Conservation (phyloP, 2,113 vertebrate genomes). For the Cavia aperea region DNA sequence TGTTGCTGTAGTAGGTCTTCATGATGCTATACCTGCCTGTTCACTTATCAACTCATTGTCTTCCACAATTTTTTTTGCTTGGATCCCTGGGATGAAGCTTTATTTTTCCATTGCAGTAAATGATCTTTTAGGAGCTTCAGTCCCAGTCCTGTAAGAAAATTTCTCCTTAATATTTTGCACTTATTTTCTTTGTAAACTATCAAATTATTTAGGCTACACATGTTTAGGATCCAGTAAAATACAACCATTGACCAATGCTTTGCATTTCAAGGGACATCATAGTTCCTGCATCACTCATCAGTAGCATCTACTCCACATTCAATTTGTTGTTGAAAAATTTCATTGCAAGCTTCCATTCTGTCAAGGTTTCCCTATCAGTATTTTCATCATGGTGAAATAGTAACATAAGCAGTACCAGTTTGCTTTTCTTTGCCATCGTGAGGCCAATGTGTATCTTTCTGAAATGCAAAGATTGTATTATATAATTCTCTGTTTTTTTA, state of each 20-base stretch:
- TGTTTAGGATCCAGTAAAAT: neutral
- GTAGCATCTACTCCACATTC: neutral
- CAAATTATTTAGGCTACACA: neutral
- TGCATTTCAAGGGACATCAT: neutral
- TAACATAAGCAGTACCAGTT: neutral
- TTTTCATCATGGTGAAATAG: neutral
- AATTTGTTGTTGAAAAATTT: neutral
- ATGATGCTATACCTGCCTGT: neutral
- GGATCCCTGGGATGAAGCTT: neutral
- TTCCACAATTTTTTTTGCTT: neutral
- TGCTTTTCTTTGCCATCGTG: neutral
- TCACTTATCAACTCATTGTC: neutral
- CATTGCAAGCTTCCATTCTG: neutral
- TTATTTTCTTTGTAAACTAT: neutral
- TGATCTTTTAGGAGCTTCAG: neutral
- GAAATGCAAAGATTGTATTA: neutral
- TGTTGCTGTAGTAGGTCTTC: neutral
- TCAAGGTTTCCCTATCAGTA: neutral
- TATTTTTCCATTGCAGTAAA: neutral
- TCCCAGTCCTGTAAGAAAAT: neutral
- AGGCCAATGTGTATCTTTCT: neutral
- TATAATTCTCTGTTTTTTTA: neutral
- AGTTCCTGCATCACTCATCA: neutral
- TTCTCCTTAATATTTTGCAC: neutral
- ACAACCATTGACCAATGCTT: neutral